Evolutionary conservation across 2,797 vertebrate genomes (phyloP).

Genomic region (Sus cebifrons): DNA sequence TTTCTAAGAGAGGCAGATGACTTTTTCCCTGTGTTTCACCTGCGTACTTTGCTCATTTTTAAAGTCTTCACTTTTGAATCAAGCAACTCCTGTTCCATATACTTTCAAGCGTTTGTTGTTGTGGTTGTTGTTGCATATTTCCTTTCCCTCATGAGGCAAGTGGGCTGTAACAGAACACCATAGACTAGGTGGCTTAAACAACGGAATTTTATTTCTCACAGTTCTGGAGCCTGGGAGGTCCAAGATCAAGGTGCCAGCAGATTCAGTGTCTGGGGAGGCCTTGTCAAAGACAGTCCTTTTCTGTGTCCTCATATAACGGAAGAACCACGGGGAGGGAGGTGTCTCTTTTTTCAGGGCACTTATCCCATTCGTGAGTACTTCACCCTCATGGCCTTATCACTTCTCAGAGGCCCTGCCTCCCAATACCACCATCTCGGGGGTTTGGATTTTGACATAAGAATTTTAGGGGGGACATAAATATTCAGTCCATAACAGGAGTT

Average conservation of each 20-base stretch:
- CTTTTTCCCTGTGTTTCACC: neutral
- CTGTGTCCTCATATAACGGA: neutral
- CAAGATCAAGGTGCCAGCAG: neutral
- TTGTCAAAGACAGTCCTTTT: neutral
- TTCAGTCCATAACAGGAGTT: neutral
- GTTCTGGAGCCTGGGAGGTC: neutral
- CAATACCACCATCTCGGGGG: neutral
- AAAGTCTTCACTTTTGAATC: constrained; percentile 5
- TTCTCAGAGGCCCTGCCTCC: neutral
- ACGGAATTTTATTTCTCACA: neutral
- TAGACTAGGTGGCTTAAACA: neutral
- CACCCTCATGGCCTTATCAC: neutral
- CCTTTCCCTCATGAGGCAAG: neutral
- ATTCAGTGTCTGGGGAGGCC: no score
- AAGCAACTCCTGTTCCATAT: neutral
- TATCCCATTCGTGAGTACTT: neutral
- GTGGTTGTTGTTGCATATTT: neutral
- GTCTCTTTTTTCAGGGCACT: neutral
- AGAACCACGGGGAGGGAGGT: neutral
- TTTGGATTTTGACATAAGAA: neutral
- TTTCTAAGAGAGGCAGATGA: neutral
- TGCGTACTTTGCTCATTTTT: constrained; percentile 9
- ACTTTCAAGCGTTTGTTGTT: neutral
- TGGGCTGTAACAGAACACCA: neutral
- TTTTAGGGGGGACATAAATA: neutral